These are phyloP conservation scores for Amphiprion clarkii DNA, from an alignment of 2,797 vertebrate genomes.

Conservation along the genomic window DNA sequence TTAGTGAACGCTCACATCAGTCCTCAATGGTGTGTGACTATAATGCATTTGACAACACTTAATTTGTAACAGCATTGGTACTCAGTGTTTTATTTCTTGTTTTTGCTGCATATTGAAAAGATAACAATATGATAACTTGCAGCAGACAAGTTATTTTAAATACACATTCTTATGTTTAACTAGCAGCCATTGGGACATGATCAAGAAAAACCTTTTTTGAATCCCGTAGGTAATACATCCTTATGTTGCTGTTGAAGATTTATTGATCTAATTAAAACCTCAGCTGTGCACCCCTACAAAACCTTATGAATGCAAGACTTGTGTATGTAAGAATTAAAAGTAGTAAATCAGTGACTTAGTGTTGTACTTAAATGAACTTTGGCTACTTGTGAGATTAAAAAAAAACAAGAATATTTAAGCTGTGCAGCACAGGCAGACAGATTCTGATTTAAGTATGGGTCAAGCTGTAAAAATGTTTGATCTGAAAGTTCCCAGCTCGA, in stretches of 20 bases:
- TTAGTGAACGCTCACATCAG: slow-evolving; percentile 51
- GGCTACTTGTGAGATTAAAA: neutral
- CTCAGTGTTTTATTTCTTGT: neutral
- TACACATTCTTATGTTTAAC: neutral
- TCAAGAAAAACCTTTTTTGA: neutral
- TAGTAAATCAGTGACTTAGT: neutral
- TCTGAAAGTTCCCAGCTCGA: no score
- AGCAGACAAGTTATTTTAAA: neutral
- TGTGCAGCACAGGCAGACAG: neutral
- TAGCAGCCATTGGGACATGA: neutral
- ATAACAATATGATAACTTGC: slow-evolving; percentile 1
- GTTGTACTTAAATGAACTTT: neutral
- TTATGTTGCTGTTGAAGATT: slow-evolving; percentile 1
- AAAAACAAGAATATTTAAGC: neutral
- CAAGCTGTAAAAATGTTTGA: neutral
- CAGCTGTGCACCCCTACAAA: neutral
- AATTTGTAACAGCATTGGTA: slow-evolving; percentile 10
- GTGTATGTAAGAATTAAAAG: neutral
- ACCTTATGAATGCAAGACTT: neutral
- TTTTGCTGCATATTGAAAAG: neutral
- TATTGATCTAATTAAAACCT: neutral
- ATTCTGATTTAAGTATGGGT: neutral
- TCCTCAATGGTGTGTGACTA: neutral
- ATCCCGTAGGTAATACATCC: neutral
- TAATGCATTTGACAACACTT: neutral